phyloP scores from a whole-genome alignment of 1,140 invertebrate species.

The Lepidotrigona ventralis region DNA sequence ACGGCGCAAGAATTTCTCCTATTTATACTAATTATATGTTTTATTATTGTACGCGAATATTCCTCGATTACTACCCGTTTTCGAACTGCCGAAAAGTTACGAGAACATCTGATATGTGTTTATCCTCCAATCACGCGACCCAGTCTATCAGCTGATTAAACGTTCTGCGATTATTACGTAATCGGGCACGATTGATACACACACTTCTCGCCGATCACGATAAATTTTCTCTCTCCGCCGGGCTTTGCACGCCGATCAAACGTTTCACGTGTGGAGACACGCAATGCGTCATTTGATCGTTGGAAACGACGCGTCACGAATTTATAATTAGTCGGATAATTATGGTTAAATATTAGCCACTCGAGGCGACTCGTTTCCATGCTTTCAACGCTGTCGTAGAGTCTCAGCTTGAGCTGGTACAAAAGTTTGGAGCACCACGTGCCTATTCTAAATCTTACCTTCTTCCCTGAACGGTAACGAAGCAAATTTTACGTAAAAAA shows the following conservation, averaged over 20 bases:
- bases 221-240: conserved; percentile 38
- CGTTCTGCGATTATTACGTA: conserved; percentile 47
- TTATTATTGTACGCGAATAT: neutral
- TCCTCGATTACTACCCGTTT: neutral
- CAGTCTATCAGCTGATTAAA: conserved; percentile 52
- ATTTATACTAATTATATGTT: no score
- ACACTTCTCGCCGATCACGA: conserved; percentile 39
- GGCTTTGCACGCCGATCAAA: neutral
- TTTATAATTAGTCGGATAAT: conserved; percentile 13
- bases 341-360: conserved; percentile 3
- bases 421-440: no score
- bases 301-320: conserved; percentile 5
- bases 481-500: no score
- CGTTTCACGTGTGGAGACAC: neutral
- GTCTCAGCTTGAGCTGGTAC: neutral
- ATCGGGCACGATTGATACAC: conserved; percentile 44
- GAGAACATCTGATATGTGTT: conserved; percentile 48
- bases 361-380: neutral
- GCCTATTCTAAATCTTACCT: no score
- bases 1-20: no score
- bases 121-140: conserved; percentile 52
- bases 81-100: neutral
- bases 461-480: no score
- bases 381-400: neutral
- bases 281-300: neutral